Evolutionary conservation across 2,113 vertebrate genomes (phyloP).

Genomic region (Malurus elegans): DNA sequence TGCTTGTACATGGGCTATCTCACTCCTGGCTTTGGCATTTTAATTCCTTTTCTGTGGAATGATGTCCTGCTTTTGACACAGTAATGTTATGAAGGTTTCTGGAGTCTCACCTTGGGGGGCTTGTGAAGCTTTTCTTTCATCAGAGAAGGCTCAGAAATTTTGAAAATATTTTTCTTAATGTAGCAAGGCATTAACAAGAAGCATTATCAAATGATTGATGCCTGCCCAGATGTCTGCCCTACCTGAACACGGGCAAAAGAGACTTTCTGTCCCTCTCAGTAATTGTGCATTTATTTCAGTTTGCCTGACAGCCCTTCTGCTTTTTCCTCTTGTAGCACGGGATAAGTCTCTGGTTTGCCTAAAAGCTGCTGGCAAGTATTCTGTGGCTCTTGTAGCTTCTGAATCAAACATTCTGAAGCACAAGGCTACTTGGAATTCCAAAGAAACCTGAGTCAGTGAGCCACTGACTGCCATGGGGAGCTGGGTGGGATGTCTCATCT

Average conservation of each 20-base stretch:
- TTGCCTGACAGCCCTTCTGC: background rate
- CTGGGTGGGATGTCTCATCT: background rate
- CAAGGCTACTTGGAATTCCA: background rate
- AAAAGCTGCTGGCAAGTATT: background rate
- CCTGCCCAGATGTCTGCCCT: background rate
- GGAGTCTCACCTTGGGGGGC: background rate
- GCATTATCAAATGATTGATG: background rate
- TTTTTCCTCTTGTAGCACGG: background rate
- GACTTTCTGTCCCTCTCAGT: background rate
- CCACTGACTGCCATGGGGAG: background rate
- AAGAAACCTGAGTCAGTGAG: background rate
- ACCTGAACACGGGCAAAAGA: background rate
- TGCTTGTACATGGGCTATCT: background rate
- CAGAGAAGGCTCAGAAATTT: background rate
- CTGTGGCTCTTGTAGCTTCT: background rate
- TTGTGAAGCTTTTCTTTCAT: background rate
- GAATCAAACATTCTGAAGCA: background rate
- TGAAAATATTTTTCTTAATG: background rate
- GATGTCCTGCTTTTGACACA: accelerated
- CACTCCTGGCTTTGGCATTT: background rate
- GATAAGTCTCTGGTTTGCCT: background rate
- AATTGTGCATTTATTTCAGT: background rate
- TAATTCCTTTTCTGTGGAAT: background rate
- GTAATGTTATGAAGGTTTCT: background rate
- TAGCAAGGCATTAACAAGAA: background rate